A percentile compares a stretch with the other conserved stretches of the same genome.
These are phyloP conservation scores for Bostrychus sinensis DNA, from an alignment of 2,113 vertebrate genomes.

Conservation along the genomic window DNA sequence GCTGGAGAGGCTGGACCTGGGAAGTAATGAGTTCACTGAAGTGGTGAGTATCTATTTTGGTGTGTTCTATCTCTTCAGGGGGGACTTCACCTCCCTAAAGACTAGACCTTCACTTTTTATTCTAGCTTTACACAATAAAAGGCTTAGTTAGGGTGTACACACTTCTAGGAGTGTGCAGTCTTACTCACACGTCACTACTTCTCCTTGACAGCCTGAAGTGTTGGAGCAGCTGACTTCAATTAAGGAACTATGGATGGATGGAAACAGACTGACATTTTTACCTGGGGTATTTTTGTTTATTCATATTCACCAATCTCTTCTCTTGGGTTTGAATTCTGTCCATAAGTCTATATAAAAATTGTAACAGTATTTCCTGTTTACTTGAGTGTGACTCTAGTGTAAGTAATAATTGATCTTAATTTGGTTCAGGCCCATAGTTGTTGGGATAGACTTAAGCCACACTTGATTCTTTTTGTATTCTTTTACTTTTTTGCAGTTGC, in stretches of 20 bases:
- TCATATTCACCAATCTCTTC: background rate
- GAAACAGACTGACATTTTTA: constrained; percentile 94
- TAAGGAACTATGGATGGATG: constrained; percentile 98
- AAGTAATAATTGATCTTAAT: too few species aligned
- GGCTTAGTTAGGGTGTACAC: background rate
- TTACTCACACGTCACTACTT: constrained; percentile 12
- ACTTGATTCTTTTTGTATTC: too few species aligned
- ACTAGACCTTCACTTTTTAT: background rate
- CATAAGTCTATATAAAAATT: too few species aligned
- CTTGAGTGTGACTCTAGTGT: too few species aligned
- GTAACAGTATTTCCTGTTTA: too few species aligned
- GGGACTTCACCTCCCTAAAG: constrained; percentile 19
- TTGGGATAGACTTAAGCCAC: background rate
- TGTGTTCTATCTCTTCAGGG: constrained; percentile 15
- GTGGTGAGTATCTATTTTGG: constrained; percentile 76
- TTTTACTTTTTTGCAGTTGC: too few species aligned
- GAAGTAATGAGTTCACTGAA: constrained; percentile 98
- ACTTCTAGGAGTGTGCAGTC: constrained; percentile 1
- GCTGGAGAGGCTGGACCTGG: constrained; percentile 96
- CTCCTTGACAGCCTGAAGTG: constrained; percentile 90
- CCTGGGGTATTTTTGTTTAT: constrained; percentile 85
- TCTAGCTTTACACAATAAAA: background rate
- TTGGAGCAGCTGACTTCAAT: constrained; percentile 93
- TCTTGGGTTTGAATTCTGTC: too few species aligned
- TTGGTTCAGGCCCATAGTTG: background rate